Conservation (phyloP, 2,888 invertebrate genomes). For the Nesidiocoris tenuis region DNA sequence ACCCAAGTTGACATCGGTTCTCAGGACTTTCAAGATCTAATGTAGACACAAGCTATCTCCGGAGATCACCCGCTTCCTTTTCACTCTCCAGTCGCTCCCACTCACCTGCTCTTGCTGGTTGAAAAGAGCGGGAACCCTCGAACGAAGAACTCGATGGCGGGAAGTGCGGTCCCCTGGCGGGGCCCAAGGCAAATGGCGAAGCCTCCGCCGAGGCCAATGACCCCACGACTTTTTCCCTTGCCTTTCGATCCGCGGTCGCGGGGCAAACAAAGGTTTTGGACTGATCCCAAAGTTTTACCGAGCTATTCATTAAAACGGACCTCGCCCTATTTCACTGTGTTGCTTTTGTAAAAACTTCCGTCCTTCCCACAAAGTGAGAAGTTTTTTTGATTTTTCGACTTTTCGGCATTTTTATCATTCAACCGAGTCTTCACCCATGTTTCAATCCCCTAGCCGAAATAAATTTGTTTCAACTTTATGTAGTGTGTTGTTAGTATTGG, state of each 20-base stretch:
- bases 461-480: too few relatives aligned
- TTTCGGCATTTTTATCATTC: too few relatives aligned
- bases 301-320: slow-evolving; percentile 15
- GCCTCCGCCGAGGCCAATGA: slow-evolving; percentile 5
- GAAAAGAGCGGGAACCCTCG: background rate
- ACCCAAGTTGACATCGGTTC: too few relatives aligned
- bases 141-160: background rate
- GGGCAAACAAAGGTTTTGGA: slow-evolving; percentile 15
- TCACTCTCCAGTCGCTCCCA: background rate
- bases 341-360: background rate
- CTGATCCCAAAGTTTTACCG: slow-evolving; percentile 10
- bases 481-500: too few relatives aligned
- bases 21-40: too few relatives aligned
- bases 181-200: slow-evolving; percentile 9
- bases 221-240: slow-evolving; percentile 3
- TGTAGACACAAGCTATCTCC: too few relatives aligned
- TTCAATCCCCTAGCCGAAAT: too few relatives aligned
- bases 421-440: too few relatives aligned
- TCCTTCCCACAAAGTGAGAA: background rate
- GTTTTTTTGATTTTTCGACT: background rate
- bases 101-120: background rate
- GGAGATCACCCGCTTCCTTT: too few relatives aligned
- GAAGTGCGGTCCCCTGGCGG: background rate
- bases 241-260: slow-evolving; percentile 4
- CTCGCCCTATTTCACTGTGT: background rate